Evolutionary conservation across 2,113 vertebrate genomes (phyloP), one percentile per base, ranked within the genome.

Genomic region (Calyptommatus sinebrachiatus): DNA sequence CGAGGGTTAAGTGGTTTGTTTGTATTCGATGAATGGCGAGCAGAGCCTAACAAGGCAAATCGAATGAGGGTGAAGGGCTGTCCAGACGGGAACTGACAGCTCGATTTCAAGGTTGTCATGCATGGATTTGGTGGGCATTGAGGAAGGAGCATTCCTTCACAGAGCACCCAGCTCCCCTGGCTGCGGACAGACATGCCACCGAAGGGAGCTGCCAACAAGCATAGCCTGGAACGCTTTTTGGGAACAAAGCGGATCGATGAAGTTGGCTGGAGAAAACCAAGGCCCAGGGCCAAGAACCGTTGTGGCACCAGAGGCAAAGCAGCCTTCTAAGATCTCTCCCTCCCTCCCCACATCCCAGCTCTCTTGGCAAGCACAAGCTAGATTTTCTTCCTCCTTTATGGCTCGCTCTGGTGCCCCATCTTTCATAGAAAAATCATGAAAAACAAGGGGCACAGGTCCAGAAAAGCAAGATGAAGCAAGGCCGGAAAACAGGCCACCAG

Each of bases 61-160:
- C 86, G 78, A 89, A 86, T 29, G 84, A 81, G 76, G 90, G 87
- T 80, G 89, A 89, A 90, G 89, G 75, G 80, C 89, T 85, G 87
- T 86, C 88, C 90, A 90, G 91, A 89, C 74, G 77, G 87, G 85
- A 89, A 85, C 88, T 90, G 91, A 92, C 91, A 91, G 82, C 86
- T 82, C 48, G 78, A 91, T 92, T 92, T 92, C 89, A 91, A 90
- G 90, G 84, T 86, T 92, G 90, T 92, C 91, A 91, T 76, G 85
- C 85, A 77, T 83, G 1, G 79, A 86, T 67, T 29, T 82, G 90
- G 88, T 61, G 88, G 86, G 90, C 84, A 89, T 87, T 90, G 84
- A 92, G 86, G 2, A 0, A 74, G 79, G 83, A 21, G 87, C 89
- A 90, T 92, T 92, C 90, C 87, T 89, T 61, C 85, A 14, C 0